phyloP scores from a whole-genome alignment of 2,888 invertebrate species.

The Drosophila dives region DNA sequence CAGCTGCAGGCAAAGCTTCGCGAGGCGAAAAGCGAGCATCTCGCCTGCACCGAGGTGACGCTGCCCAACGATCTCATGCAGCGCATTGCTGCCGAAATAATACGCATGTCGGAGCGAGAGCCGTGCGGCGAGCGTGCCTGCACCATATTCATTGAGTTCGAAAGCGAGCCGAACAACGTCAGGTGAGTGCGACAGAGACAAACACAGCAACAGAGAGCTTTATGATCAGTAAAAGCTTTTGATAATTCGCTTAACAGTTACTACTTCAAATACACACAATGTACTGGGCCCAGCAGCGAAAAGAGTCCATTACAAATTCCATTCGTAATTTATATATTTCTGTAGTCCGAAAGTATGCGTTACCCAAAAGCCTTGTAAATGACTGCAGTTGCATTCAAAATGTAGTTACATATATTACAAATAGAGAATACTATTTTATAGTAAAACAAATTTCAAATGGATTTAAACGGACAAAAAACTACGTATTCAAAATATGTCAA shows the following conservation, averaged over 20 bases:
- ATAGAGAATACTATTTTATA: too few relatives aligned
- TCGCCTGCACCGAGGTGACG: conserved; percentile 93
- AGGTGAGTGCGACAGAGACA: conserved; percentile 81
- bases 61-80: conserved; percentile 93
- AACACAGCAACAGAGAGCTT: background rate
- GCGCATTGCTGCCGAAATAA: conserved; percentile 91
- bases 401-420: background rate
- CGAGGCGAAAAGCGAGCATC: conserved; percentile 91
- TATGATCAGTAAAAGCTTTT: conserved; percentile 4
- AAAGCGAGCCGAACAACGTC: conserved; percentile 88
- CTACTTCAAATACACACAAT: background rate
- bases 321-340: too few relatives aligned
- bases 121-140: conserved; percentile 96
- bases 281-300: background rate
- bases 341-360: too few relatives aligned
- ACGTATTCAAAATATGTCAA: background rate
- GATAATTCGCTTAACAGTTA: background rate
- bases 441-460: too few relatives aligned
- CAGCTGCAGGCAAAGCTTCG: conserved; percentile 92
- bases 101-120: conserved; percentile 93
- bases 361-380: too few relatives aligned
- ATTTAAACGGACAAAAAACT: background rate
- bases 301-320: background rate
- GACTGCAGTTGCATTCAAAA: background rate
- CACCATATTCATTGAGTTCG: conserved; percentile 93